These are phyloP conservation scores for Plestiodon gilberti DNA, from an alignment of 2,113 vertebrate genomes.

Conservation along the genomic window DNA sequence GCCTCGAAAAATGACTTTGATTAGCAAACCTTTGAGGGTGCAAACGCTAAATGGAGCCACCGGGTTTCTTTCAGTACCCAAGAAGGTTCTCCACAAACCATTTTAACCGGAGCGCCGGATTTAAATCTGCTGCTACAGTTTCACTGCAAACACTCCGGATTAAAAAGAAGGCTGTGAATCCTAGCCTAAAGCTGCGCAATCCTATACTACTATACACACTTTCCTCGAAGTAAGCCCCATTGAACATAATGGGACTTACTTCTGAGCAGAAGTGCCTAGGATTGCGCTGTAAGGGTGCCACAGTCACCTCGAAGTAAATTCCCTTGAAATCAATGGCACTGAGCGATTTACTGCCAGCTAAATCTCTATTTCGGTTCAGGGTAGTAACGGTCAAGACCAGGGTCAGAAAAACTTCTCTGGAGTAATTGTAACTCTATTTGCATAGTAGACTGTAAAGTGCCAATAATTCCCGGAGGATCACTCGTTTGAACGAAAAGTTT, in stretches of 20 bases:
- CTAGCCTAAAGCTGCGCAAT: too few species aligned
- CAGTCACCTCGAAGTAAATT: neutral
- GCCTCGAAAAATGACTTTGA: neutral
- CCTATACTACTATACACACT: too few species aligned
- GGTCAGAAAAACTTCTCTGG: neutral
- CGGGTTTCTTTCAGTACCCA: too few species aligned
- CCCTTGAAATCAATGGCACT: neutral
- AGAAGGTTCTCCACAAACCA: too few species aligned
- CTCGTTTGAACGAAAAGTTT: neutral
- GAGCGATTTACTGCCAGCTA: neutral
- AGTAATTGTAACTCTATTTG: neutral
- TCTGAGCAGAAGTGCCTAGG: too few species aligned
- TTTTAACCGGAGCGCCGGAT: too few species aligned
- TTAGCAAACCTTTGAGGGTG: neutral
- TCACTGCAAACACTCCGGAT: too few species aligned
- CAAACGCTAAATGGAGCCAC: too few species aligned
- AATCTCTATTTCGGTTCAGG: neutral
- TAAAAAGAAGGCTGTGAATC: too few species aligned
- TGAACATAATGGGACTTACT: too few species aligned
- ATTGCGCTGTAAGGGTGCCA: neutral
- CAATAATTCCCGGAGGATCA: neutral
- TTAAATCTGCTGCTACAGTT: too few species aligned
- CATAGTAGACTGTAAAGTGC: neutral
- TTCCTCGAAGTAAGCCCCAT: too few species aligned
- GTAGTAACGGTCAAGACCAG: neutral